Percentiles rank a stretch among this genome's conserved stretches.
Evolutionary conservation across 2,797 vertebrate genomes (phyloP).

Genomic region (Betta splendens): DNA sequence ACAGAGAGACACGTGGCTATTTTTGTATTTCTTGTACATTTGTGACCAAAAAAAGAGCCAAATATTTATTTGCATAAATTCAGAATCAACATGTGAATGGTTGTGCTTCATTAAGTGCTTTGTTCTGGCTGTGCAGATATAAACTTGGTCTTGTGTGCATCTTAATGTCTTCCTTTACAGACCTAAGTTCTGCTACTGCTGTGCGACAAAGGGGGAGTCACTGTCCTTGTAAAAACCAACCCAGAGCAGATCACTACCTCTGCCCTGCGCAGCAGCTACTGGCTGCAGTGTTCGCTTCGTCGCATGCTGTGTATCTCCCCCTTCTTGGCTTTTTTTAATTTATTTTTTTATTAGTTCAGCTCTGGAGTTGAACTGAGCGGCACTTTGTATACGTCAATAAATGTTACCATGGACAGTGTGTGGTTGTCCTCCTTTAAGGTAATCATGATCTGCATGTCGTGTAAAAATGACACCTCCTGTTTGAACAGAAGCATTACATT

Average conservation of each 20-base stretch:
- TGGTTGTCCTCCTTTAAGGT: too few species aligned
- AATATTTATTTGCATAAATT: constrained; percentile 65
- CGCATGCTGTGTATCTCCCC: constrained; percentile 56
- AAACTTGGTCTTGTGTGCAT: constrained; percentile 27
- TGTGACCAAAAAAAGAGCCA: constrained; percentile 71
- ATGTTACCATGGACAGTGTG: constrained; percentile 47
- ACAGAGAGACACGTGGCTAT: constrained; percentile 61
- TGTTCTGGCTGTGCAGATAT: constrained; percentile 35
- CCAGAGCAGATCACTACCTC: constrained; percentile 67
- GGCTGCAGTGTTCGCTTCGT: constrained; percentile 51
- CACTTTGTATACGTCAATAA: constrained; percentile 73
- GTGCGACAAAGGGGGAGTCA: constrained; percentile 22
- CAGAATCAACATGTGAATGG: constrained; percentile 24
- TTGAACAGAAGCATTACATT: constrained; percentile 25
- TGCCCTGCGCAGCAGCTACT: constrained; percentile 42
- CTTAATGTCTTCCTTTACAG: constrained; percentile 46
- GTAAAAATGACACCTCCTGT: constrained; percentile 21
- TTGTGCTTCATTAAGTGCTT: constrained; percentile 52
- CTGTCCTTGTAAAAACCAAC: constrained; percentile 47
- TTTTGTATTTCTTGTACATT: constrained; percentile 80
- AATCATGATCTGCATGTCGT: too few species aligned
- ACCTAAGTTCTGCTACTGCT: constrained; percentile 33
- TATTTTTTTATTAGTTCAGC: constrained; percentile 28
- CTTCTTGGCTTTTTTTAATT: constrained; percentile 10
- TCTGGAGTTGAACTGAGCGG: constrained; percentile 48